Percentiles rank a stretch among this genome's conserved stretches.
Evolutionary conservation across 2,113 vertebrate species (phyloP).

Genomic region (Burhinus bistriatus): DNA sequence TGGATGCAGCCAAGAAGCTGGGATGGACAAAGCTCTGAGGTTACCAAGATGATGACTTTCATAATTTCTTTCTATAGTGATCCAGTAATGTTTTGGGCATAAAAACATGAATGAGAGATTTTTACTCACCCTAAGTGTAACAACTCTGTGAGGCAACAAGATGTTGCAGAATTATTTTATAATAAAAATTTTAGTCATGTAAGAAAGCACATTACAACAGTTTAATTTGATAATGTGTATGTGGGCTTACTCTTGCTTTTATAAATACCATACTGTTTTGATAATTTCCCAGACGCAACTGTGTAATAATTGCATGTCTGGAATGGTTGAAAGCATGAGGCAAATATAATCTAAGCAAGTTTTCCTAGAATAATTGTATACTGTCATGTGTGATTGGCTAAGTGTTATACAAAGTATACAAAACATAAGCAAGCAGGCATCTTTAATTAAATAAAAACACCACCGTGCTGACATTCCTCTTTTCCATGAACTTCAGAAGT

Average conservation of each 20-base stretch:
- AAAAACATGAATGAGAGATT: not conserved
- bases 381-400: slow-evolving; percentile 61
- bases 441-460: slow-evolving; percentile 40
- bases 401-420: slow-evolving; percentile 9
- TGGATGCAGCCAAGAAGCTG: not conserved
- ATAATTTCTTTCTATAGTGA: not conserved
- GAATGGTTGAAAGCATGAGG: slow-evolving; percentile 54
- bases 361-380: slow-evolving; percentile 57
- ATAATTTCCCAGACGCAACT: slow-evolving; percentile 55
- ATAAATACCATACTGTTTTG: slow-evolving; percentile 59
- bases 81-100: not conserved
- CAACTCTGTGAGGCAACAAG: not conserved
- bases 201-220: slow-evolving; percentile 13
- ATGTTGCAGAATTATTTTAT: not conserved
- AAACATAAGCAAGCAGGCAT: slow-evolving; percentile 12
- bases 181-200: slow-evolving; percentile 23
- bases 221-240: slow-evolving; percentile 66
- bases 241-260: slow-evolving; percentile 46
- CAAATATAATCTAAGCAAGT: slow-evolving; percentile 41
- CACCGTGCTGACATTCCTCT: not conserved
- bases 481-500: slow-evolving; percentile 3
- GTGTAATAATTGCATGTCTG: slow-evolving; percentile 65
- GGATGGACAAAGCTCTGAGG: not conserved
- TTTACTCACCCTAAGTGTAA: not conserved
- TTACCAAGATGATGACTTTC: not conserved